Evolutionary conservation across 1,140 invertebrate species (phyloP).

Genomic region (Nixonia krombeini): DNA sequence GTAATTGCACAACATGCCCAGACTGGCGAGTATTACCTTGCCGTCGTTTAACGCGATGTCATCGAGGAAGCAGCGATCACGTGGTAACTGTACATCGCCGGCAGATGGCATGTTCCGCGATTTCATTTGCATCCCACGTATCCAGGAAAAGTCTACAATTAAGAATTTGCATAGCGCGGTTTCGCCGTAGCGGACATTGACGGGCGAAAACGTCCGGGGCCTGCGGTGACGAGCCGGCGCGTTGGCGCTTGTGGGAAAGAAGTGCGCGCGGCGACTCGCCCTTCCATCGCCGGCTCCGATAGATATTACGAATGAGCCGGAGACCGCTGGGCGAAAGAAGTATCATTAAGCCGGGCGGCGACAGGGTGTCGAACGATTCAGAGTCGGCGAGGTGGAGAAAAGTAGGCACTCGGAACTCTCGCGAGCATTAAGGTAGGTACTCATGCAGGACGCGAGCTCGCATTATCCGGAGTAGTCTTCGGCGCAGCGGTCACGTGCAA

Average conservation of each 20-base stretch:
- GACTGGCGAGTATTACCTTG: no score
- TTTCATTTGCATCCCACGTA: no score
- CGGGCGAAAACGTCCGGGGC: no score
- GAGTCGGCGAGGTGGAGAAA: constrained; percentile 42
- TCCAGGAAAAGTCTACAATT: no score
- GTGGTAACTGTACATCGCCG: no score
- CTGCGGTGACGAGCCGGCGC: neutral
- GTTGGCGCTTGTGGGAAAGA: neutral
- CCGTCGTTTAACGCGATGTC: no score
- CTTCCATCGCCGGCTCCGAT: neutral
- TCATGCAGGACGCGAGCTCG: constrained; percentile 36
- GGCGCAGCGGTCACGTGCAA: constrained; percentile 53
- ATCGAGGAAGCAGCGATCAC: no score
- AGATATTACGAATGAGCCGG: neutral
- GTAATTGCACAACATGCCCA: no score
- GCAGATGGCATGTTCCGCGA: no score
- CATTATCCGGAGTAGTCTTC: constrained; percentile 55
- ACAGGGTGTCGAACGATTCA: constrained; percentile 41
- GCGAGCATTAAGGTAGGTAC: constrained; percentile 43
- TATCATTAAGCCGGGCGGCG: constrained; percentile 24
- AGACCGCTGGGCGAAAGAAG: neutral
- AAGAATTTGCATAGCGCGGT: no score
- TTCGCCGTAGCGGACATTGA: no score
- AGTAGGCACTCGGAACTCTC: constrained; percentile 32
- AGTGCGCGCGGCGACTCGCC: neutral